Evolutionary conservation across 2,113 vertebrate species (phyloP), one percentile per base, ranked within the genome.

Genomic region (Calyptommatus sinebrachiatus): DNA sequence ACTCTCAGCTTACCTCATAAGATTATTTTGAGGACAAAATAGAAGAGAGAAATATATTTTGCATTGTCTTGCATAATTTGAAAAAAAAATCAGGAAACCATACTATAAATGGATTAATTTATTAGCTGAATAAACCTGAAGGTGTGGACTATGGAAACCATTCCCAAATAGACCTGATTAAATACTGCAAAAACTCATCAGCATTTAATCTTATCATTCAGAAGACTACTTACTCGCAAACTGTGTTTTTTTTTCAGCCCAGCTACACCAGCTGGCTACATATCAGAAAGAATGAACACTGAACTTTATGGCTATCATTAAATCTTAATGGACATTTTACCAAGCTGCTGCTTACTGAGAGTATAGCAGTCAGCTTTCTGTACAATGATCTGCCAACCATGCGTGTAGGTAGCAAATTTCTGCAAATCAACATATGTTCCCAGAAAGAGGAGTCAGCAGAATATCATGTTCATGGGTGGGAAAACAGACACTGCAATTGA

Each of bases 281-380:
- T 69, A 53, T 57, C 48, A 69, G 48, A 61, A 78, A 71, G 14
- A 8, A 81, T 26, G 48, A 41, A 53, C 72, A 48, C 35, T 69
- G 31, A n/a, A 57, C 62, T 76, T 75, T 46, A 81, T 62, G 53
- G 69, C 26, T 31, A 18, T 70, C 73, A 76, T 76, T 76, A 76
- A 70, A 81, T 31, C 53, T 76, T 70, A 70, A 81, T 70, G 53
- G 79, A 75, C 65, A 81, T 61, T 75, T 81, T 74, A 81, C 72
- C n/a, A 75, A 81, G 31, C 63, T 75, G 72, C 35, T 70, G n/a
- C 53, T 81, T 70, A 80, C 61, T 73, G n/a, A 48, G 53, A 26
- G 66, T 70, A 61, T 29, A 45, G 66, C 20, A 63, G 66, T 70
- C 73, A 48, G 73, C 79, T 81, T 31, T 76, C 66, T 48, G 53